Conservation (phyloP, 1,140 invertebrate genomes). For the Euura saliciscinereae region DNA sequence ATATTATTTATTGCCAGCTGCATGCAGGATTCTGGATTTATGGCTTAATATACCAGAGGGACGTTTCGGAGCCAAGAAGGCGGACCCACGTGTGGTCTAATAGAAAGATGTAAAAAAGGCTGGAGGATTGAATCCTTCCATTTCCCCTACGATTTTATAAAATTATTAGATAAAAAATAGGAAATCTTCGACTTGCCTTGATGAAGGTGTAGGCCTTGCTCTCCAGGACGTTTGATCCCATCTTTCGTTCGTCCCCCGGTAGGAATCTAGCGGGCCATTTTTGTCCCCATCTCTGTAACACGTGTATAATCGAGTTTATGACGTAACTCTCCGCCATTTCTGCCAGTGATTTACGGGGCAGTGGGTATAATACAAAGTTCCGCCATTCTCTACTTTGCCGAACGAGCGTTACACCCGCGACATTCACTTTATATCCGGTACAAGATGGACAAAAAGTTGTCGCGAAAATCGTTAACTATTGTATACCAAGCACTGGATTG, state of each 20-base stretch:
- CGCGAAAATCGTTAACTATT: too few relatives aligned
- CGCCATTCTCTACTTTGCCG: too few relatives aligned
- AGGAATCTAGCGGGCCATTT: background rate
- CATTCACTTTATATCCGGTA: too few relatives aligned
- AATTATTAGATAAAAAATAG: too few relatives aligned
- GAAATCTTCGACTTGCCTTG: conserved; percentile 36
- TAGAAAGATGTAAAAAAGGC: background rate
- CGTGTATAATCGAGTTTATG: background rate
- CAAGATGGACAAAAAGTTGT: too few relatives aligned
- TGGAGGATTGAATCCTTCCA: background rate
- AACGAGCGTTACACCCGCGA: too few relatives aligned
- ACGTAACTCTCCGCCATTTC: background rate
- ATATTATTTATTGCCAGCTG: conserved; percentile 10
- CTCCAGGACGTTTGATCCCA: conserved; percentile 40
- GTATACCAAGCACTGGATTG: too few relatives aligned
- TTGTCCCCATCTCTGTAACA: background rate
- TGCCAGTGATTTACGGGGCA: background rate
- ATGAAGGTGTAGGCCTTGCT: conserved; percentile 53
- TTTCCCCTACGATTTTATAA: too few relatives aligned
- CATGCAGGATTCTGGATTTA: conserved; percentile 9
- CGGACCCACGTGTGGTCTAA: background rate
- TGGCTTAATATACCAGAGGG: conserved; percentile 2
- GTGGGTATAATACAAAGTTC: background rate
- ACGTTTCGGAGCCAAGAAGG: background rate
- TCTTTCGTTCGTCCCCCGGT: conserved; percentile 23